A percentile compares a stretch with the other conserved stretches of the same genome.
Evolutionary conservation across 2,888 invertebrate genomes (phyloP).

Genomic region (Epirrhoe alternata): DNA sequence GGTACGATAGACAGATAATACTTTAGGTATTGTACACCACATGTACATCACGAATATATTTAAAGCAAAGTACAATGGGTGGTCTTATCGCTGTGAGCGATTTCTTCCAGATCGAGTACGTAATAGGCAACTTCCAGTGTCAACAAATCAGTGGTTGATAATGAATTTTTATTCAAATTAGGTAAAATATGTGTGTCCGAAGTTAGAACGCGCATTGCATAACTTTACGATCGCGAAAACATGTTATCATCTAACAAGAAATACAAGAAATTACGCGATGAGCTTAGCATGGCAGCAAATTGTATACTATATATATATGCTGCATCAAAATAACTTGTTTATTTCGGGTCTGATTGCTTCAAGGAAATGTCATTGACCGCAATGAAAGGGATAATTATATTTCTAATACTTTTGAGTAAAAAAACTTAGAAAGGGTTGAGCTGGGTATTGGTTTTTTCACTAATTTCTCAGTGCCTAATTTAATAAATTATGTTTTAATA

Average conservation of each 20-base stretch:
- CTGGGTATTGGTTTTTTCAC: neutral
- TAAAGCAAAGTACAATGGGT: too few species aligned
- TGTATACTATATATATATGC: neutral
- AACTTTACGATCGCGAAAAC: neutral
- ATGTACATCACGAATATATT: too few species aligned
- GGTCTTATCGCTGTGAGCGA: too few species aligned
- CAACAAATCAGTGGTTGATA: too few species aligned
- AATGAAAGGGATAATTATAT: neutral
- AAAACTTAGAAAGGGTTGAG: neutral
- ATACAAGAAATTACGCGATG: neutral
- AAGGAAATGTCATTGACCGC: neutral
- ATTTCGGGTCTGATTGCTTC: conserved; percentile 2
- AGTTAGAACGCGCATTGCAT: too few species aligned
- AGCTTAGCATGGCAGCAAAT: neutral
- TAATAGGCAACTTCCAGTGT: too few species aligned
- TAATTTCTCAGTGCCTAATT: neutral
- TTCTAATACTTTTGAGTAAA: neutral
- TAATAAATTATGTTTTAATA: too few species aligned
- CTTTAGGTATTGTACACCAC: too few species aligned
- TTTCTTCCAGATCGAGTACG: too few species aligned
- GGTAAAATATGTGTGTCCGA: too few species aligned
- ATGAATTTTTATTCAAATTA: too few species aligned
- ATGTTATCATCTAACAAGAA: neutral
- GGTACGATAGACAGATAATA: too few species aligned
- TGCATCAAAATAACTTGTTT: neutral